A percentile compares a stretch with the other conserved stretches of the same genome.
Evolutionary conservation across 2,888 invertebrate species (phyloP).

Genomic region (Diarsia rubi): DNA sequence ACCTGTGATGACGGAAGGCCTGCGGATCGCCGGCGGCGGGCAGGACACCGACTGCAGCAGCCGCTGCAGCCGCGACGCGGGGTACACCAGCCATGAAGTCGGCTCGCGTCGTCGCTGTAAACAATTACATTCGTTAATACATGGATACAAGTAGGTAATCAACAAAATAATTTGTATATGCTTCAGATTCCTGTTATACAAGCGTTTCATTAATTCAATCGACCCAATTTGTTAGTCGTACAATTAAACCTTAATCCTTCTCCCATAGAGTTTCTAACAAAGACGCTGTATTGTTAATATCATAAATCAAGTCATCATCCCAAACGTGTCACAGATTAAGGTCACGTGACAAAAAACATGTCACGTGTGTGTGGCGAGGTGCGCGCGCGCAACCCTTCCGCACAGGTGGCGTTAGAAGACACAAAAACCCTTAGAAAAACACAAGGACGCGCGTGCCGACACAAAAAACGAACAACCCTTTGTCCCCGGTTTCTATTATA

Average conservation of each 20-base stretch:
- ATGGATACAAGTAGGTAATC: background rate
- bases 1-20: slow-evolving; percentile 74
- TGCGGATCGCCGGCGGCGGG: slow-evolving; percentile 49
- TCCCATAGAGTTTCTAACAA: background rate
- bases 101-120: slow-evolving; percentile 73
- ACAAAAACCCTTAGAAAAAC: slow-evolving; percentile 71
- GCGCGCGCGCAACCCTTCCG: slow-evolving; percentile 65
- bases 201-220: background rate
- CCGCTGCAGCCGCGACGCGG: slow-evolving; percentile 76
- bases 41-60: slow-evolving; percentile 74
- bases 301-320: slow-evolving; percentile 43
- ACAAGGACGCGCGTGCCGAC: slow-evolving; percentile 74
- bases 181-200: background rate
- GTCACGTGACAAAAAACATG: slow-evolving; percentile 25
- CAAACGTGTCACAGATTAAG: slow-evolving; percentile 40
- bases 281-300: slow-evolving; percentile 25
- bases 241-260: slow-evolving; percentile 2
- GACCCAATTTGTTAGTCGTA: background rate
- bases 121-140: background rate
- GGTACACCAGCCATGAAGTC: slow-evolving; percentile 80
- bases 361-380: slow-evolving; percentile 26
- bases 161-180: background rate
- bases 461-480: slow-evolving; percentile 78
- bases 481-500: slow-evolving; percentile 73
- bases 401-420: slow-evolving; percentile 67